phyloP scores from a whole-genome alignment of 2,888 invertebrate species.

The Lasius fuliginosus region DNA sequence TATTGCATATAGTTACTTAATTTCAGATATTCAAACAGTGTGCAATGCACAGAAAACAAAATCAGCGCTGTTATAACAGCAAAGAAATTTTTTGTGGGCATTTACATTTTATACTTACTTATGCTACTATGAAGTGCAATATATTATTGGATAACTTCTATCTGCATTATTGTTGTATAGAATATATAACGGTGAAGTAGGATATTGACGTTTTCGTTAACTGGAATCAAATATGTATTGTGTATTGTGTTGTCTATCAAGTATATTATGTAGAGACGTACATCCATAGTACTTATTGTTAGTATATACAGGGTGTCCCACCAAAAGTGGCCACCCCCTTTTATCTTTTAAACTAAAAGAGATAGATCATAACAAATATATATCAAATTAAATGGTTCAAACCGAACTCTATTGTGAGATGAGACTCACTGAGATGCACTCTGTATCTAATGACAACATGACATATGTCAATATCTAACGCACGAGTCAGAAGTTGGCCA shows the following conservation, averaged over 20 bases:
- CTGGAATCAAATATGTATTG: background rate
- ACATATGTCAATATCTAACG: no score
- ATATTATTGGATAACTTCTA: background rate
- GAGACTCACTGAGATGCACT: no score
- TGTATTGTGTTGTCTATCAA: background rate
- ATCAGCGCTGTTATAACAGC: background rate
- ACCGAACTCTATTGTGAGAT: no score
- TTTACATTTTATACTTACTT: no score
- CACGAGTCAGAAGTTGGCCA: no score
- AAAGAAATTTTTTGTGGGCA: background rate
- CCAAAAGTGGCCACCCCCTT: no score
- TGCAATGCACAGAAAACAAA: background rate
- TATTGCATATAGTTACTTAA: no score
- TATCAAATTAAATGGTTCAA: no score
- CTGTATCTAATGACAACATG: no score
- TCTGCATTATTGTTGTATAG: background rate
- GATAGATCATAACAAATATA: constrained; percentile 15
- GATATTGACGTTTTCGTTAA: background rate
- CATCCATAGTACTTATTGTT: background rate
- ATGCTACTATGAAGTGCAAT: background rate
- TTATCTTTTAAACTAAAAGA: no score
- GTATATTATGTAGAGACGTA: background rate
- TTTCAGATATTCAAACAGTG: background rate
- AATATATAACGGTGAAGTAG: constrained; percentile 9
- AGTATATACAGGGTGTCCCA: no score